Conservation (phyloP, 2,797 vertebrate species). For the Pangasius sanitwongsei region DNA sequence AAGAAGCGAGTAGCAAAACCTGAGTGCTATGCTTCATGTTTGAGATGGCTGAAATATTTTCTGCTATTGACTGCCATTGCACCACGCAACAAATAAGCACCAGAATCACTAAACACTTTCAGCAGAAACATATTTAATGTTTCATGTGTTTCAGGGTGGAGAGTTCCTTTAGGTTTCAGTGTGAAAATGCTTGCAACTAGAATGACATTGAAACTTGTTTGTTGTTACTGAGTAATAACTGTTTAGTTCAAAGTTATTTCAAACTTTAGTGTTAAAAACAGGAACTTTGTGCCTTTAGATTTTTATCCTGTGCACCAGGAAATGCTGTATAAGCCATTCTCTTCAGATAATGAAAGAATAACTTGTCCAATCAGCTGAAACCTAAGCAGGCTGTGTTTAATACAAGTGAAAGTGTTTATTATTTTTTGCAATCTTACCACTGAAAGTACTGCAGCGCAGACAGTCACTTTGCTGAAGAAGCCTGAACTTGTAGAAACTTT, state of each 20-base stretch:
- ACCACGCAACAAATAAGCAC: background rate
- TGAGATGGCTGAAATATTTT: background rate
- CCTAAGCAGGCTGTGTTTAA: background rate
- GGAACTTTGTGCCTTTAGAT: background rate
- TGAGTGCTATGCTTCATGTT: background rate
- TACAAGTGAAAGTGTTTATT: background rate
- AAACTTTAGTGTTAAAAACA: background rate
- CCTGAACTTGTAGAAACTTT: conserved; percentile 6
- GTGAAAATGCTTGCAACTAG: background rate
- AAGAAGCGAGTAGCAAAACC: background rate
- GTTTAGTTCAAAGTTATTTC: background rate
- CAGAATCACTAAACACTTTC: background rate
- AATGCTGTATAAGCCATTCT: background rate
- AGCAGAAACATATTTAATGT: background rate
- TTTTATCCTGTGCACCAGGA: background rate
- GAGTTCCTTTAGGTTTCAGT: too few species aligned
- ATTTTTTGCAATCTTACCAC: conserved; percentile 32
- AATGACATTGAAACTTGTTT: background rate
- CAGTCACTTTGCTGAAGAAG: conserved; percentile 7
- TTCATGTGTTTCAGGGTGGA: background rate
- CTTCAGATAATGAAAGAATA: background rate
- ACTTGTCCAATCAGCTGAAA: background rate
- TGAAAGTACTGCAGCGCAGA: conserved; percentile 16
- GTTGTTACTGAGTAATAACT: background rate
- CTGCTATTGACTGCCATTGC: background rate